A percentile compares a stretch with the other conserved stretches of the same genome.
phyloP scores from a whole-genome alignment of 2,113 vertebrate species.

The Phalacrocorax brasilianus region DNA sequence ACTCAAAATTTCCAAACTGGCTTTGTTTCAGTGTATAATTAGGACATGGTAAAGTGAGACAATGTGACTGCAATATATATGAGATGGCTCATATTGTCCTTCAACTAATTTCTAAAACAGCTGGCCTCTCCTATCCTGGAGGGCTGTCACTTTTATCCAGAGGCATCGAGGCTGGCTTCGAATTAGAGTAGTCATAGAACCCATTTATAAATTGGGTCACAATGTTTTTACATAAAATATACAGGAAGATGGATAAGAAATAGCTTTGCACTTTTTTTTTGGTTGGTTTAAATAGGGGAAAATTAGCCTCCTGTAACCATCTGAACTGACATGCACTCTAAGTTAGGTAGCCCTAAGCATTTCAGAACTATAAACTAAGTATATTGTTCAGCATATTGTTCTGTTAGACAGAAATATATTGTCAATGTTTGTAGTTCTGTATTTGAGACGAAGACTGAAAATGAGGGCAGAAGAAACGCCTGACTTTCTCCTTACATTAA shows the following conservation, averaged over 20 bases:
- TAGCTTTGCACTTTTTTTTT: not conserved
- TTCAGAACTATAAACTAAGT: not conserved
- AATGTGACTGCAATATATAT: not conserved
- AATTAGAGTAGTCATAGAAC: not conserved
- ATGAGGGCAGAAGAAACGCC: not conserved
- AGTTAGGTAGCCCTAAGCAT: not conserved
- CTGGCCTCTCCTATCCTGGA: not conserved
- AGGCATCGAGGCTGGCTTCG: not conserved
- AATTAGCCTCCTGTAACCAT: not conserved
- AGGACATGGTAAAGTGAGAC: not conserved
- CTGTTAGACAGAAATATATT: not conserved
- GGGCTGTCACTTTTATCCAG: not conserved
- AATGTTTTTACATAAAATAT: not conserved
- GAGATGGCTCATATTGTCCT: not conserved
- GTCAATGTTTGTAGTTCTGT: not conserved
- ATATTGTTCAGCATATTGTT: not conserved
- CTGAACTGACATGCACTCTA: not conserved
- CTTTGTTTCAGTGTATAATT: not conserved
- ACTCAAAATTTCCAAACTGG: slow-evolving; percentile 30
- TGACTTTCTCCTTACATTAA: not conserved
- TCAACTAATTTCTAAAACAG: not conserved
- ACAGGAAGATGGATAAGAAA: not conserved
- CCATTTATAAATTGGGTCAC: not conserved
- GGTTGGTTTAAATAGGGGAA: not conserved
- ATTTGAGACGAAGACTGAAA: not conserved